Evolutionary conservation across 2,888 invertebrate genomes (phyloP).

Genomic region (Taenaris catops): DNA sequence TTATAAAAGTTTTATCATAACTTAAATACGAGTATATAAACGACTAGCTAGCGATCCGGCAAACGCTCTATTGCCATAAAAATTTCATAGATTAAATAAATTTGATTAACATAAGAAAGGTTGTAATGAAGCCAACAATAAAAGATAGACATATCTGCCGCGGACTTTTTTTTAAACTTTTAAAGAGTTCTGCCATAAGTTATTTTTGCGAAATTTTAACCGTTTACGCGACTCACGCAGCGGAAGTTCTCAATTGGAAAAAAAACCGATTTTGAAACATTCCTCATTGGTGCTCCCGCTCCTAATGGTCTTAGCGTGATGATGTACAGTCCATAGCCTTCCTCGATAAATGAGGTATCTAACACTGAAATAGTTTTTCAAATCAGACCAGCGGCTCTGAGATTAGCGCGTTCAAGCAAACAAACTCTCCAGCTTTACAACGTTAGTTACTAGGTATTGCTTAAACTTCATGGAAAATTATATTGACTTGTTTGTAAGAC

Average conservation of each 20-base stretch:
- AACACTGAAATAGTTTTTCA: not conserved
- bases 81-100: constrained; percentile 93
- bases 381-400: not conserved
- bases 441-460: too few species aligned
- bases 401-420: not conserved
- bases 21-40: too few species aligned
- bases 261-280: not conserved
- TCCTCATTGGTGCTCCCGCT: not conserved
- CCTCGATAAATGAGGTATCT: not conserved
- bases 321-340: not conserved
- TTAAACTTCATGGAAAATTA: too few species aligned
- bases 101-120: not conserved
- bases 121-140: not conserved
- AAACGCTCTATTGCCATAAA: constrained; percentile 75
- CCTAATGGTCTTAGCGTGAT: not conserved
- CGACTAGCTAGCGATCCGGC: too few species aligned
- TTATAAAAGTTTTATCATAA: too few species aligned
- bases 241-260: too few species aligned
- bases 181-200: not conserved
- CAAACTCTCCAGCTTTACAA: not conserved
- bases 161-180: not conserved
- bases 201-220: not conserved
- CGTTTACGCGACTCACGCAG: not conserved
- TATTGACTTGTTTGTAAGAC: too few species aligned
- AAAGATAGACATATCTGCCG: not conserved